Evolutionary conservation across 2,888 invertebrate genomes (phyloP).

Genomic region (Aphrophora alni): DNA sequence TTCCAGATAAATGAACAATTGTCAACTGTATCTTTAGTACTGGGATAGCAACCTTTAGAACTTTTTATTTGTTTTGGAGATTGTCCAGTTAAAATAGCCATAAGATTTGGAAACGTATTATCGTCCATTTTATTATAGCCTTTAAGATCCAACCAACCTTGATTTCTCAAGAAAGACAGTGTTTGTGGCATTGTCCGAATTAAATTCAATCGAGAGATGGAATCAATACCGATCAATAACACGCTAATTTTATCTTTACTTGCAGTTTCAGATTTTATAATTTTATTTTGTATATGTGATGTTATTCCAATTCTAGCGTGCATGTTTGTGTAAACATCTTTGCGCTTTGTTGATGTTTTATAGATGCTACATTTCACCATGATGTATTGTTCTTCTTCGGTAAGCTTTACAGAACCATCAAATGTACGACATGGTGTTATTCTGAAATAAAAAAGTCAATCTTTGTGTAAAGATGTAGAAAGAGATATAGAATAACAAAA

Average conservation of each 20-base stretch:
- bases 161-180: conserved; percentile 67
- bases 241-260: conserved; percentile 63
- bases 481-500: not conserved
- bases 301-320: conserved; percentile 64
- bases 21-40: conserved; percentile 63
- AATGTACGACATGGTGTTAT: conserved; percentile 43
- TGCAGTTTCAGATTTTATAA: conserved; percentile 47
- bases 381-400: conserved; percentile 44
- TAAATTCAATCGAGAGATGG: conserved; percentile 81
- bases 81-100: conserved; percentile 79
- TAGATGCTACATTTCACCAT: conserved; percentile 43
- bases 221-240: conserved; percentile 83
- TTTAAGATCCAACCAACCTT: conserved; percentile 73
- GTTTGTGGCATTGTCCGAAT: conserved; percentile 78
- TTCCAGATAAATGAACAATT: conserved; percentile 80
- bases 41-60: conserved; percentile 44
- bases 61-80: conserved; percentile 51
- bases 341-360: conserved; percentile 39
- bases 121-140: conserved; percentile 84
- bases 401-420: conserved; percentile 43
- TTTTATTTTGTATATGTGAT: conserved; percentile 60
- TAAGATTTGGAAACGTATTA: conserved; percentile 89
- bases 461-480: not conserved
- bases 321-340: conserved; percentile 61
- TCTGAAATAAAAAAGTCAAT: conserved; percentile 42